Evolutionary conservation across 2,113 vertebrate species (phyloP), one percentile per base, ranked within the genome.

Genomic region (Neogobius melanostomus): DNA sequence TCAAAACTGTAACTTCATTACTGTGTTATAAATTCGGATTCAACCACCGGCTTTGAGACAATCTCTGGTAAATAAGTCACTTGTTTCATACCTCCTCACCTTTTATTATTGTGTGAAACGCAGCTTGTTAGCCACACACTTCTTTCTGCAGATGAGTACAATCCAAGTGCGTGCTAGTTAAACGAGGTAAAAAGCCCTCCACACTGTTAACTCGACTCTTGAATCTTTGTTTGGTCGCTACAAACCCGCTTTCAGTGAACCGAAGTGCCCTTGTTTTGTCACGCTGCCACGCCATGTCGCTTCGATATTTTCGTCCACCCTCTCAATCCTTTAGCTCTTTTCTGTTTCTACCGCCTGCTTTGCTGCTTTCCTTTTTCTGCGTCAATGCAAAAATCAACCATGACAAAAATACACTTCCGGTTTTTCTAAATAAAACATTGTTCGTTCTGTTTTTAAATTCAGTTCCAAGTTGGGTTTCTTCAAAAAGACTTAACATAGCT

Each of bases 321-420:
- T 83, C 81, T 82, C 81, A 54, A 68, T 75, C 69, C 81, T 66
- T 74, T 53, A 68, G 82, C 83, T 88, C 88, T 50, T 36, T 11
- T 91, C 91, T 91, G 93, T 91, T 86, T 80, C 88, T 71, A 17
- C 83, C 85, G 83, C 83, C 84, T 79, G 77, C 60, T 86, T 77
- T 57, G 62, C 81, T 71, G 56, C 72, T 77, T 82, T 67, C 70
- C 72, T 81, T 82, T 70, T 59, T 36, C 28, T 36, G 28, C 28
- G 28, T 36, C 69, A 59, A 68, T 0, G 36, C 3, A 54, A 28
- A 8, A 5, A 42, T 69, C 51, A 74, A 28, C 0, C 0, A 15
- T 4, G 3, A 44, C 2, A 7, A 43, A 45, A 11, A n/a, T 4
- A 0, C 0, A 49, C 2, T 80, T 87, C 89, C 84, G 83, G 64